phyloP scores from a whole-genome alignment of 1,140 invertebrate species.

The Formica exsecta region DNA sequence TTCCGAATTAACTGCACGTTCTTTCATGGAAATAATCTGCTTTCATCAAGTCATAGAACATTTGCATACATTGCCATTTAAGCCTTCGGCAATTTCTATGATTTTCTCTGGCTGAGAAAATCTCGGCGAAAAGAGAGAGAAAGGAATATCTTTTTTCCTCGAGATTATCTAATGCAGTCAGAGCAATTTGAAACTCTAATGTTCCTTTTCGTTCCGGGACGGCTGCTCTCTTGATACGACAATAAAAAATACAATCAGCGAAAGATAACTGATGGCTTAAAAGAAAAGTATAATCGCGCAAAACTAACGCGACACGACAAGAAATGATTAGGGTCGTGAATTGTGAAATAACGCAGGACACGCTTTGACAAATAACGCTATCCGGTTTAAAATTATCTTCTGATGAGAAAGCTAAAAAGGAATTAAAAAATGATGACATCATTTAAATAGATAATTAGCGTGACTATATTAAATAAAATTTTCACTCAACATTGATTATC shows the following conservation, averaged over 20 bases:
- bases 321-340: conserved; percentile 19
- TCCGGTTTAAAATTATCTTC: background rate
- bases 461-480: no score
- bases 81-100: conserved; percentile 34
- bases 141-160: background rate
- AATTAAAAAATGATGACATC: background rate
- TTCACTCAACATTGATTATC: background rate
- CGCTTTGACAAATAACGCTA: background rate
- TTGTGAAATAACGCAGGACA: background rate
- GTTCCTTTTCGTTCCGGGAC: background rate
- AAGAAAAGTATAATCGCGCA: background rate
- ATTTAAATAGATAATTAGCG: no score
- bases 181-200: conserved; percentile 30
- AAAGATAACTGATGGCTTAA: conserved; percentile 16
- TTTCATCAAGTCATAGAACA: conserved; percentile 24
- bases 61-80: conserved; percentile 30
- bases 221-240: background rate
- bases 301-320: background rate
- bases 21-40: conserved; percentile 26
- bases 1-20: background rate
- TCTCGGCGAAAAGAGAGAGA: background rate
- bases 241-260: conserved; percentile 38
- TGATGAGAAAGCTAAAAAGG: background rate
- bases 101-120: background rate
- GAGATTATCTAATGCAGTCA: conserved; percentile 42